Base-by-base conservation (phyloP, 1,140 invertebrate species). In the Solenopsis fugax region DNA sequence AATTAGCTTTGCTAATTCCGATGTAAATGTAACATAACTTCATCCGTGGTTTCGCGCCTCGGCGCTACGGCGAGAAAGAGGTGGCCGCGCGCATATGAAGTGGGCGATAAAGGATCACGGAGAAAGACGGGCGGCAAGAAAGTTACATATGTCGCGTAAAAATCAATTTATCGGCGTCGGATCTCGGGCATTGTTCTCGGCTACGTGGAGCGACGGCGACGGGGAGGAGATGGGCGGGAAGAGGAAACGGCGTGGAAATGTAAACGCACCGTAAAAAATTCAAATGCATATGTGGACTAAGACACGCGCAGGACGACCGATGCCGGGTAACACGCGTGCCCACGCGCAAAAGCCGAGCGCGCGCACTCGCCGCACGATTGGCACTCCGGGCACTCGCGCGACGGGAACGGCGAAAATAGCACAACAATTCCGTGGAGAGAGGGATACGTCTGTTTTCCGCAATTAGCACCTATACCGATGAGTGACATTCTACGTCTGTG, bases 1-100 rank as follows among this genome's bases (percentile, higher is more conserved):
- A 94, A 95, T 95, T 95, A 95, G 93, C 94, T 93, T 94, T 94
- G 94, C 94, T 95, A 94, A 95, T 95, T 92, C 90, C 91, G 87
- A 90, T 94, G 93, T 91, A 94, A 94, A 94, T 92, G 87, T 84
- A 94, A 93, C 92, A 94, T 92, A 95, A 95, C 93, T 94, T 93
- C 91, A 86, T 89, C 88, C 90, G 88, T 86, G 89, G 73, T 56
- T 86, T 89, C 84, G 84, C 75, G 73, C 81, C 82, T 89, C 86
- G n/a, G 65, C 41, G 71, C 29, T 7, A 18, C 24, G 58, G 21
- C 72, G 50, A 64, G 62, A 78, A 58, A 48, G 73, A 58, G 21
- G 18, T 45, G 34, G 76, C 71, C 58, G 64, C 56, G 24, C 62
- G 29, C 62, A 78, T 58, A 72, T 81, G 81, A 85, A 88, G 71